These are phyloP conservation scores for Antennarius striatus DNA, from an alignment of 2,113 vertebrate genomes.

Conservation along the genomic window DNA sequence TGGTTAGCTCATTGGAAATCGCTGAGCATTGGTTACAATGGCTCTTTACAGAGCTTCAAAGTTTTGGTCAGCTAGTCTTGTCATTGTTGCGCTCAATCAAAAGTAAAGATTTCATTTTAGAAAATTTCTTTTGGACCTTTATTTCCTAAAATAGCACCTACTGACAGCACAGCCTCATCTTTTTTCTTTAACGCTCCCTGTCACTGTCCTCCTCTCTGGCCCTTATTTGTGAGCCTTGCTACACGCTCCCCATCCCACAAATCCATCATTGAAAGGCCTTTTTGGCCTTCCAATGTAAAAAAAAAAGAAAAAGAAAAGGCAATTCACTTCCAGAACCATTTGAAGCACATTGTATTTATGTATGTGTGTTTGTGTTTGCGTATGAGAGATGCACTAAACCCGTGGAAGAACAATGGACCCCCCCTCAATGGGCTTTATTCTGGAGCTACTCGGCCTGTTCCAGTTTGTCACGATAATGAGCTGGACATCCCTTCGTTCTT, in stretches of 20 bases:
- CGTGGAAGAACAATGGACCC: slow-evolving; percentile 67
- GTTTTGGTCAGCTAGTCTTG: slow-evolving; percentile 59
- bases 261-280: slow-evolving; percentile 37
- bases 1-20: slow-evolving; percentile 7
- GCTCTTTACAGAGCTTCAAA: slow-evolving; percentile 31
- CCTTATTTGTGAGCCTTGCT: slow-evolving; percentile 21
- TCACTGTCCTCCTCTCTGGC: slow-evolving; percentile 2
- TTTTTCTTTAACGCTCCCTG: slow-evolving; percentile 1
- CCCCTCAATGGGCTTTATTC: slow-evolving; percentile 76
- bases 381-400: slow-evolving; percentile 41
- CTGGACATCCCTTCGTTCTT: slow-evolving; percentile 37
- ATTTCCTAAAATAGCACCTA: slow-evolving; percentile 5
- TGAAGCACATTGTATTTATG: slow-evolving; percentile 22
- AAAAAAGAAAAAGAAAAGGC: slow-evolving; percentile 36
- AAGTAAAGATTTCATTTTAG: slow-evolving; percentile 29
- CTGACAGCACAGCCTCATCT: background rate
- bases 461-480: slow-evolving; percentile 55
- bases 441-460: slow-evolving; percentile 71
- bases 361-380: slow-evolving; percentile 14
- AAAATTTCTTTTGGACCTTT: background rate
- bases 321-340: slow-evolving; percentile 66
- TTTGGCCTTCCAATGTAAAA: slow-evolving; percentile 39
- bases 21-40: slow-evolving; percentile 5
- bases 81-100: slow-evolving; percentile 31
- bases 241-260: slow-evolving; percentile 13